Percentiles rank a stretch among this genome's conserved stretches.
Evolutionary conservation across 2,888 invertebrate genomes (phyloP).

Genomic region (Platycheirus albimanus): DNA sequence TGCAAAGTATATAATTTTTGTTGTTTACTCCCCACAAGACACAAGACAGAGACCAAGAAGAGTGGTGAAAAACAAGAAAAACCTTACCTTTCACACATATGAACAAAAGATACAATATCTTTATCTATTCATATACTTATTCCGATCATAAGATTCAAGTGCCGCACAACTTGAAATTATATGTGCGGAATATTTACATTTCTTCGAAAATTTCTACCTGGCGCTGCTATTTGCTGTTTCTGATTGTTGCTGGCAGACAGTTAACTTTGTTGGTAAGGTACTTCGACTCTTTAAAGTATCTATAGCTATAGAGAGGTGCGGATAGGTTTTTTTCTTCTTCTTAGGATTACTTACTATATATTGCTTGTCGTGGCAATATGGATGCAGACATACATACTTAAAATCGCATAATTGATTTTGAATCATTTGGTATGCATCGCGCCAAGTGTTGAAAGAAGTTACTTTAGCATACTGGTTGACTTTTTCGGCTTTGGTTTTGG

Average conservation of each 20-base stretch:
- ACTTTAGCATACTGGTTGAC: conserved; percentile 57
- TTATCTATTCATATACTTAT: not conserved
- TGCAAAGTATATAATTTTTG: conserved; percentile 50
- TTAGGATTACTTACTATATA: conserved; percentile 32
- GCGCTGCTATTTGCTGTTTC: conserved; percentile 33
- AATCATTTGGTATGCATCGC: conserved; percentile 65
- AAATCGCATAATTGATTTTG: conserved; percentile 61
- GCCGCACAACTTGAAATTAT: conserved; percentile 45
- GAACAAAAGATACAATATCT: conserved; percentile 13
- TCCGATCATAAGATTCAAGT: conserved; percentile 41
- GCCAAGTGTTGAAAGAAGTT: conserved; percentile 61
- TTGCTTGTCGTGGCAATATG: conserved; percentile 46
- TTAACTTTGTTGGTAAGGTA: conserved; percentile 38
- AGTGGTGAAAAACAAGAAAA: conserved; percentile 54
- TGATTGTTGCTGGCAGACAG: conserved; percentile 36
- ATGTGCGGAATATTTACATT: conserved; percentile 65
- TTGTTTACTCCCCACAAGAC: conserved; percentile 39
- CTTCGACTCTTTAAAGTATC: conserved; percentile 48
- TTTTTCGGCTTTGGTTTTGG: conserved; percentile 4
- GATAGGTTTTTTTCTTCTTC: conserved; percentile 35
- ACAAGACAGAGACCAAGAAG: no score
- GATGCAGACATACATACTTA: conserved; percentile 51
- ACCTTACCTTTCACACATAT: conserved; percentile 58
- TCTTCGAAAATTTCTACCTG: conserved; percentile 69
- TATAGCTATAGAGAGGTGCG: no score